Evolutionary conservation across 2,888 invertebrate genomes (phyloP).

Genomic region (Trissolcus japonicus): DNA sequence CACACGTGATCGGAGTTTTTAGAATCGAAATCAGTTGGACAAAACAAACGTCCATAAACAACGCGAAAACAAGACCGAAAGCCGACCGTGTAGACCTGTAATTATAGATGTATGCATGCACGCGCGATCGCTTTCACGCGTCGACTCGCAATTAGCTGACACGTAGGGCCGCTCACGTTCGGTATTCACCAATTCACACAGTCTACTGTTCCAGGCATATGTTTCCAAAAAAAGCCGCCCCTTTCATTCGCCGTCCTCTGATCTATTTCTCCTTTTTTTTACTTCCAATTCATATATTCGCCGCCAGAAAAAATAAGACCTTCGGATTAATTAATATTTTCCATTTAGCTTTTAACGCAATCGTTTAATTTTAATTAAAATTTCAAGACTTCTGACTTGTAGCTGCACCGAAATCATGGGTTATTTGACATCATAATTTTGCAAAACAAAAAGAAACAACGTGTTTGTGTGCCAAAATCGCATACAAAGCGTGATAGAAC

Average conservation of each 20-base stretch:
- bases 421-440: too few relatives aligned
- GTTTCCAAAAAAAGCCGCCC: slow-evolving; percentile 2
- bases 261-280: background rate
- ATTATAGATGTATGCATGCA: slow-evolving; percentile 59
- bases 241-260: background rate
- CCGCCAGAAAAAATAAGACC: slow-evolving; percentile 2
- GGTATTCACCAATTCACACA: slow-evolving; percentile 46
- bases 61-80: slow-evolving; percentile 37
- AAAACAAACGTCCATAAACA: slow-evolving; percentile 38
- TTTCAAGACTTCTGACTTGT: background rate
- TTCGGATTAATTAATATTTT: slow-evolving; percentile 44
- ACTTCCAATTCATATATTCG: background rate
- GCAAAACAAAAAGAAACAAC: too few relatives aligned
- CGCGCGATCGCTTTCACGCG: slow-evolving; percentile 60
- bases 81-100: slow-evolving; percentile 52
- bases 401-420: background rate
- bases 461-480: too few relatives aligned
- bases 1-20: background rate
- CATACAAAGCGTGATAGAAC: too few relatives aligned
- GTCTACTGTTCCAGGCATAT: slow-evolving; percentile 30
- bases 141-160: slow-evolving; percentile 58
- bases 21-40: slow-evolving; percentile 26
- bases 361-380: slow-evolving; percentile 23
- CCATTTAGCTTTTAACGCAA: slow-evolving; percentile 24
- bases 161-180: slow-evolving; percentile 44